Percentiles rank a stretch among this genome's conserved stretches.
Evolutionary conservation across 2,888 invertebrate species (phyloP).

Genomic region (Microctonus brassicae): DNA sequence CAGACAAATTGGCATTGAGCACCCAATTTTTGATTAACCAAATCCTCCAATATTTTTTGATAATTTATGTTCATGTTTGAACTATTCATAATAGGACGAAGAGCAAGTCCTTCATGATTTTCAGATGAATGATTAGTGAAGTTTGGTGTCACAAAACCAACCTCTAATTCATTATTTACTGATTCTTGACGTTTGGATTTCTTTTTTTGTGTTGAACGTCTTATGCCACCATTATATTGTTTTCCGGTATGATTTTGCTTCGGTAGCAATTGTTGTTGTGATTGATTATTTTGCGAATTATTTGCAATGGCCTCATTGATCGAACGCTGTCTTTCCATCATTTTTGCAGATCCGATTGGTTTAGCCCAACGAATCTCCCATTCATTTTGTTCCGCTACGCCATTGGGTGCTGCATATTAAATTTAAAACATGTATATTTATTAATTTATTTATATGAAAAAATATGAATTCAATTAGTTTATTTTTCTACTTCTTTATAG

Average conservation of each 20-base stretch:
- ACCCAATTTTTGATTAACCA: slow-evolving; percentile 50
- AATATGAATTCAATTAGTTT: background rate
- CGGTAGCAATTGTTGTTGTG: background rate
- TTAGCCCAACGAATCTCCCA: slow-evolving; percentile 75
- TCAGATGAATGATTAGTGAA: slow-evolving; percentile 20
- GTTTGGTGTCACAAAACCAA: background rate
- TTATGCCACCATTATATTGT: background rate
- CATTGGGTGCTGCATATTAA: slow-evolving; percentile 47
- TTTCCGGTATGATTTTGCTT: background rate
- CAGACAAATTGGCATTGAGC: slow-evolving; percentile 56
- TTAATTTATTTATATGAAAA: no score
- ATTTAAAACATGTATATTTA: no score
- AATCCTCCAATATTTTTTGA: slow-evolving; percentile 47
- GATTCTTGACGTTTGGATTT: slow-evolving; percentile 37
- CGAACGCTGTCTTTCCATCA: slow-evolving; percentile 58
- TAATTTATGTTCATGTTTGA: slow-evolving; percentile 25
- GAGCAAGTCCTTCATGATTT: slow-evolving; percentile 1
- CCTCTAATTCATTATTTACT: slow-evolving; percentile 16
- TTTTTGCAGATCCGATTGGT: slow-evolving; percentile 69
- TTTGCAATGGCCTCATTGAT: slow-evolving; percentile 57
- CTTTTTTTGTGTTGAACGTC: slow-evolving; percentile 27
- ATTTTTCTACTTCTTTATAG: slow-evolving; percentile 5
- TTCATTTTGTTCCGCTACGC: slow-evolving; percentile 51
- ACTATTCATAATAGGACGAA: background rate
- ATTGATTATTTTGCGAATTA: background rate